A percentile compares a stretch with the other conserved stretches of the same genome.
phyloP scores from a whole-genome alignment of 2,888 invertebrate species.

The Melipona beecheii region DNA sequence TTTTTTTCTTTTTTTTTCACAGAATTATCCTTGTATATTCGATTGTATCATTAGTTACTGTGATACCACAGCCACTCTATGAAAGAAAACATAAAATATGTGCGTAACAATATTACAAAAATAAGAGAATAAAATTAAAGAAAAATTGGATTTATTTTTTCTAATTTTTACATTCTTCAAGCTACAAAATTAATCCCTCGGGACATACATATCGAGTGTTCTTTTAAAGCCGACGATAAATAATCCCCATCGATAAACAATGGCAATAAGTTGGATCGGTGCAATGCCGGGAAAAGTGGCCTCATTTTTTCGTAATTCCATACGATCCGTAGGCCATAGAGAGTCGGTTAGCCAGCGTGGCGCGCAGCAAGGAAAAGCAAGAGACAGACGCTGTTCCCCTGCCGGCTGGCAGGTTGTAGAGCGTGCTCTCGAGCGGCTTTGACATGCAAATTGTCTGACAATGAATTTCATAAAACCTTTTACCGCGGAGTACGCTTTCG shows the following conservation, averaged over 20 bases:
- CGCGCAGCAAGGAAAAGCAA: slow-evolving; percentile 30
- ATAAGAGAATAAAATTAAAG: too few relatives aligned
- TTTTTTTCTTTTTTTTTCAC: too few relatives aligned
- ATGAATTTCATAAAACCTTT: slow-evolving; percentile 84
- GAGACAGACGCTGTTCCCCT: slow-evolving; percentile 51
- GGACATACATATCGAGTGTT: not conserved
- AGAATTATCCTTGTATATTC: too few relatives aligned
- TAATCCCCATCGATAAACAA: slow-evolving; percentile 55
- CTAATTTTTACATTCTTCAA: too few relatives aligned
- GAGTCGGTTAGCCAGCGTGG: not conserved
- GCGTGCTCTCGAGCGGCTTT: slow-evolving; percentile 77
- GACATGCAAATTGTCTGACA: slow-evolving; percentile 83
- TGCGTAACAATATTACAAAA: too few relatives aligned
- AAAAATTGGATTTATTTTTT: too few relatives aligned
- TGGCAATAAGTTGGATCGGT: slow-evolving; percentile 19
- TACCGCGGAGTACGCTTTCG: slow-evolving; percentile 78
- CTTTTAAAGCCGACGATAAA: not conserved
- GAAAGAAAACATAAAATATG: too few relatives aligned
- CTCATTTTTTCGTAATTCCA: slow-evolving; percentile 76
- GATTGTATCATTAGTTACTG: too few relatives aligned
- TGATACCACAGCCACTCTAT: too few relatives aligned
- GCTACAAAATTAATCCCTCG: not conserved
- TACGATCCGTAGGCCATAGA: slow-evolving; percentile 51
- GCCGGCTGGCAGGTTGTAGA: slow-evolving; percentile 67
- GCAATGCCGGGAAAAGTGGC: slow-evolving; percentile 68